phyloP scores from a whole-genome alignment of 2,113 vertebrate species.

The Oncorhynchus mykiss region DNA sequence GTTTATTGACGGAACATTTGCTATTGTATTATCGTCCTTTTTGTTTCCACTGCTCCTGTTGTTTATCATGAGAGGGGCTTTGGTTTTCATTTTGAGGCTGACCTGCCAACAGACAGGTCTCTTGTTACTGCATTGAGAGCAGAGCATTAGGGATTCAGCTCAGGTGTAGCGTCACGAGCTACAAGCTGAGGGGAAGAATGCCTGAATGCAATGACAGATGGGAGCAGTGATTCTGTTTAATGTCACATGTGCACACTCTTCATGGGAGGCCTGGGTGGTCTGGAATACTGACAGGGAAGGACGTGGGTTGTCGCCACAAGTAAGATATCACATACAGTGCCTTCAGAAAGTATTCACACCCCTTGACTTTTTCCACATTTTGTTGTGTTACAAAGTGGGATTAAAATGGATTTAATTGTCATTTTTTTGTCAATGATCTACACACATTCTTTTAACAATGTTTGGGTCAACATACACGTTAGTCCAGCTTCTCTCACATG shows the following conservation, averaged over 20 bases:
- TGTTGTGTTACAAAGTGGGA: no score
- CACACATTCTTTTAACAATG: no score
- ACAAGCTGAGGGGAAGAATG: constrained; percentile 44
- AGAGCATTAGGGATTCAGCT: constrained; percentile 50
- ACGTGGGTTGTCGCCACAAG: constrained; percentile 13
- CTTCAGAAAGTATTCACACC: no score
- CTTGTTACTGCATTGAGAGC: constrained; percentile 8
- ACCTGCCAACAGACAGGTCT: constrained; percentile 41
- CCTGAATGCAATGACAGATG: constrained; percentile 48
- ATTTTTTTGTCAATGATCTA: no score
- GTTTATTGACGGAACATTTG: neutral
- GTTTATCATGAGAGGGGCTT: neutral
- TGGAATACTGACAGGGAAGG: constrained; percentile 37
- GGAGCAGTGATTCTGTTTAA: constrained; percentile 67
- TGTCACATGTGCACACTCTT: constrained; percentile 40
- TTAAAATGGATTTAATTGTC: neutral
- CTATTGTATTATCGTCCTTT: neutral
- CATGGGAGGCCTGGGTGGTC: constrained; percentile 43
- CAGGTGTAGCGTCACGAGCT: constrained; percentile 35
- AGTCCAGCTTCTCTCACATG: no score
- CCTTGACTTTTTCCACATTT: no score
- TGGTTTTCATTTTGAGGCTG: constrained; percentile 7
- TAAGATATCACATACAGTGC: neutral
- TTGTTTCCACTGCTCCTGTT: neutral
- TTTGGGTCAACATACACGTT: no score